Percentiles rank a stretch among this genome's conserved stretches.
These are phyloP conservation scores for Adelognathus sp. DNA, from an alignment of 2,888 invertebrate genomes.

Conservation along the genomic window DNA sequence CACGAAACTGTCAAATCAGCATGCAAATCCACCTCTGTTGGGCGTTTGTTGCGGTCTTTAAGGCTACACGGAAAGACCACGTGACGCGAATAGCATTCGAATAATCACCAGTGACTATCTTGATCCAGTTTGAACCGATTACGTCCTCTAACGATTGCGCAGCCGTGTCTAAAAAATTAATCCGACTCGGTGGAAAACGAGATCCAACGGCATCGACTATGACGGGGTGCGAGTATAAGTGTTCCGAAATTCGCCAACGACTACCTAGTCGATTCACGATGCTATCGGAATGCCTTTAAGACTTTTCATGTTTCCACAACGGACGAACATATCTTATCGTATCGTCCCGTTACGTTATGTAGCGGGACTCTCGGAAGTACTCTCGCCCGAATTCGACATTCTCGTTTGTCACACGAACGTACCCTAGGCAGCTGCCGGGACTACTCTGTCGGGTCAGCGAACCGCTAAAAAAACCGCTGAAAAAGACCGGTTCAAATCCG, in stretches of 20 bases:
- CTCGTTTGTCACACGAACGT: not conserved
- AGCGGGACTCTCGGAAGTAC: constrained; percentile 38
- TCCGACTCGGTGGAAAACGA: not conserved
- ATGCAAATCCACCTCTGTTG: not conserved
- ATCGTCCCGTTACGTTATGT: not conserved
- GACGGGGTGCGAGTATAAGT: constrained; percentile 5
- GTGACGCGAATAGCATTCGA: too few species aligned
- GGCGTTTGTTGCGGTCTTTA: too few species aligned
- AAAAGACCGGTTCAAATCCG: too few species aligned
- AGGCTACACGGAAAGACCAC: too few species aligned
- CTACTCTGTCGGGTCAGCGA: too few species aligned
- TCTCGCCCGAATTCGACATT: not conserved
- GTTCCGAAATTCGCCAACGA: constrained; percentile 63
- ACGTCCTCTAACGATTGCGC: not conserved
- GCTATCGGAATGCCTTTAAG: constrained; percentile 62
- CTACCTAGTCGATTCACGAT: constrained; percentile 66
- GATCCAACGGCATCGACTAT: not conserved
- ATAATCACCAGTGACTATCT: too few species aligned
- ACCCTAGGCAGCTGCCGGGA: not conserved
- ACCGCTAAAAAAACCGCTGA: too few species aligned
- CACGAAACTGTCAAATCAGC: not conserved
- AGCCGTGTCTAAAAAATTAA: not conserved
- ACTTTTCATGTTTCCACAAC: not conserved
- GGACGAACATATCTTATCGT: constrained; percentile 15
- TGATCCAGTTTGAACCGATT: too few species aligned